Evolutionary conservation across 2,113 vertebrate genomes (phyloP).

Genomic region (Verasper variegatus): DNA sequence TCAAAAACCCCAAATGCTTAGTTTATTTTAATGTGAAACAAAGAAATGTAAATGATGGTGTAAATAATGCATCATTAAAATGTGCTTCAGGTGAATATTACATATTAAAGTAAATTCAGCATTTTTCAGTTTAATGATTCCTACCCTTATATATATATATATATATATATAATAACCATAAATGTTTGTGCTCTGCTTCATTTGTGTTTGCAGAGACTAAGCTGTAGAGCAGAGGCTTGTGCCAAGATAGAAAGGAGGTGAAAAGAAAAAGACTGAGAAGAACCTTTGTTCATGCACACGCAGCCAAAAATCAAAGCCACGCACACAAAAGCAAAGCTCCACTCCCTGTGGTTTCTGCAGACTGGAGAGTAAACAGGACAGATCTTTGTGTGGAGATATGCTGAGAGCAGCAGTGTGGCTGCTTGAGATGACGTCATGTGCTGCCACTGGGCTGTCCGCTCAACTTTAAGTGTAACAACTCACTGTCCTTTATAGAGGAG

Average conservation of each 20-base stretch:
- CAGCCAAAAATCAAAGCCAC: constrained; percentile 23
- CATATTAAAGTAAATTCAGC: too few relatives aligned
- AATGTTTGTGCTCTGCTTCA: not conserved
- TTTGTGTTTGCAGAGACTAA: not conserved
- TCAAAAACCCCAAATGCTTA: too few relatives aligned
- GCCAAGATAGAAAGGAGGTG: not conserved
- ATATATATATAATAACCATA: not conserved
- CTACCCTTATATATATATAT: too few relatives aligned
- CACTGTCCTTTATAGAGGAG: constrained; percentile 23
- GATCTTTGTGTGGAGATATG: constrained; percentile 36
- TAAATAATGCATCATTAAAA: too few relatives aligned
- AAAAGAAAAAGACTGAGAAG: not conserved
- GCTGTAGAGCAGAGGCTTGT: not conserved
- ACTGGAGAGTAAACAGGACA: constrained; percentile 7
- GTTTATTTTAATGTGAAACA: too few relatives aligned
- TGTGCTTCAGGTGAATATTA: too few relatives aligned
- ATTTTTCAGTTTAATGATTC: too few relatives aligned
- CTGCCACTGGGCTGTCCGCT: constrained; percentile 2
- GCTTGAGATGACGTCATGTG: constrained; percentile 45
- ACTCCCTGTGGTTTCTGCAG: constrained; percentile 12
- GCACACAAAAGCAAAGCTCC: constrained; percentile 7
- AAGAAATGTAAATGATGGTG: too few relatives aligned
- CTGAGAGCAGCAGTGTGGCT: constrained; percentile 47
- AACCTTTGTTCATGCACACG: constrained; percentile 20
- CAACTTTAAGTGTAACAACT: not conserved